Conservation (phyloP, 2,113 vertebrate species). For the Canis aureus region DNA sequence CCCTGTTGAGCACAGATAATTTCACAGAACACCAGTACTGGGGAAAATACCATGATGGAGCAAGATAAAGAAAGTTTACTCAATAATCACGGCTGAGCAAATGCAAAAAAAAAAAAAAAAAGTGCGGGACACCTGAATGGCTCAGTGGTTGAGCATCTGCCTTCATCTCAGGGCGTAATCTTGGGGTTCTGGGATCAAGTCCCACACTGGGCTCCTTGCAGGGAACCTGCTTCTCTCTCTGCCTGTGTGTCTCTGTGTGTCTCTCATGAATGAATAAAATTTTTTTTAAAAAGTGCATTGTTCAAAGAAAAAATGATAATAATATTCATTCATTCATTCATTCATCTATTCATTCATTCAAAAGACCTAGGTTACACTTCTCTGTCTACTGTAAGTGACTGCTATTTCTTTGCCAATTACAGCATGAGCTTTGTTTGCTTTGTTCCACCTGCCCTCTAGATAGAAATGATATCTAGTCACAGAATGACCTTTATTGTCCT, state of each 20-base stretch:
- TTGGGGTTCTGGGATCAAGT: no score
- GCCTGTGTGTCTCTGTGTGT: no score
- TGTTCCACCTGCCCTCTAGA: not conserved
- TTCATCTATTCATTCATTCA: not conserved
- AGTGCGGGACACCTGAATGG: no score
- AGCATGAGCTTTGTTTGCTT: not conserved
- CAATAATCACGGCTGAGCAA: not conserved
- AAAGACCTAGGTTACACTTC: not conserved
- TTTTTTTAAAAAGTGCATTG: not conserved
- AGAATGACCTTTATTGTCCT: not conserved
- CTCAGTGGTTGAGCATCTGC: no score
- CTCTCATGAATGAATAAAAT: no score
- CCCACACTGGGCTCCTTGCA: no score
- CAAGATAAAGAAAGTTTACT: not conserved
- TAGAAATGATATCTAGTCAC: not conserved
- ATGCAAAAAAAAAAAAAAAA: not conserved
- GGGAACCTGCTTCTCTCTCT: no score
- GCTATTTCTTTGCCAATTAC: not conserved
- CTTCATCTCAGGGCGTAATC: no score
- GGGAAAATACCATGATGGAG: not conserved
- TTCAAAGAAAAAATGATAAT: not conserved
- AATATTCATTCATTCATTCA: not conserved
- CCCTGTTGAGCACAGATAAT: not conserved
- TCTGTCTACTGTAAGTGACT: not conserved
- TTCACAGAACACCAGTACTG: not conserved